Percentiles rank a stretch among this genome's conserved stretches.
phyloP scores from a whole-genome alignment of 2,888 invertebrate species.

The Zygaena filipendulae region DNA sequence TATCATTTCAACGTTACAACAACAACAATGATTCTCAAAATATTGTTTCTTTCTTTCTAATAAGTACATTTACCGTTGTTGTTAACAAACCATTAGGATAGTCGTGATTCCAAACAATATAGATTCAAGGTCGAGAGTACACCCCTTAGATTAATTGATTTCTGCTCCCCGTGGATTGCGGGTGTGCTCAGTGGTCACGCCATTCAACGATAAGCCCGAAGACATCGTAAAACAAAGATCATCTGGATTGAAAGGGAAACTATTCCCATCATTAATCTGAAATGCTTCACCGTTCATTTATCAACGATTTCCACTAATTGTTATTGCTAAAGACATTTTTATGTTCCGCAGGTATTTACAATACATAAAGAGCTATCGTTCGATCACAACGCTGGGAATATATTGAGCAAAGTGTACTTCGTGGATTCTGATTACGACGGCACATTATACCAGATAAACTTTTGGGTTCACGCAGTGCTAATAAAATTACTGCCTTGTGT shows the following conservation, averaged over 20 bases:
- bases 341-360: constrained; percentile 47
- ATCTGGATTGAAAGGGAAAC: constrained; percentile 7
- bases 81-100: too few relatives aligned
- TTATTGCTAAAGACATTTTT: constrained; percentile 1
- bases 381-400: constrained; percentile 21
- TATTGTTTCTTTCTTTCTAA: too few relatives aligned
- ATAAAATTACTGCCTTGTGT: constrained; percentile 85
- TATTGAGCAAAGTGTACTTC: constrained; percentile 48
- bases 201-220: constrained; percentile 1
- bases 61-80: too few relatives aligned
- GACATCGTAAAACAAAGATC: constrained; percentile 3
- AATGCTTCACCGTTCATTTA: too few relatives aligned
- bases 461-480: constrained; percentile 84
- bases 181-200: constrained; percentile 1
- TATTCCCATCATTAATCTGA: too few relatives aligned
- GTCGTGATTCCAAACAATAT: too few relatives aligned
- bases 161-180: constrained; percentile 5
- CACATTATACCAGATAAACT: constrained; percentile 75
- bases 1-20: too few relatives aligned
- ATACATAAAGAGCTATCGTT: constrained; percentile 40
- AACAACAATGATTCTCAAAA: too few relatives aligned
- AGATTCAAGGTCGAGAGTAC: too few relatives aligned
- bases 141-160: constrained; percentile 38
- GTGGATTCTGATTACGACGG: constrained; percentile 68
- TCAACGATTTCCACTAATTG: too few relatives aligned